Evolutionary conservation across 2,888 invertebrate genomes (phyloP).

Genomic region (Tyria jacobaeae): DNA sequence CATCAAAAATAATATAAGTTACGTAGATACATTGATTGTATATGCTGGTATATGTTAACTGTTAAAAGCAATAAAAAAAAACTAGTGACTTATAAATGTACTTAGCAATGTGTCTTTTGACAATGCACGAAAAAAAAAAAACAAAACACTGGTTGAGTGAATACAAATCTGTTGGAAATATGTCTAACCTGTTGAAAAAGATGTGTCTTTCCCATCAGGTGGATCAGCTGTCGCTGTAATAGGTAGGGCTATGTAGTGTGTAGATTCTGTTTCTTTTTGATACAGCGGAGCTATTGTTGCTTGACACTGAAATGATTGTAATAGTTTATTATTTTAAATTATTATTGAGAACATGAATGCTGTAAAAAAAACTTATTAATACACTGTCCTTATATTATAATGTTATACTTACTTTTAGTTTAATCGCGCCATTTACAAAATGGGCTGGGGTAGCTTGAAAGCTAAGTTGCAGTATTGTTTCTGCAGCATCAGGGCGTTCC

Average conservation of each 20-base stretch:
- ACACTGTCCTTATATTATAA: neutral
- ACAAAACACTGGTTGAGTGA: neutral
- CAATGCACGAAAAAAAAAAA: neutral
- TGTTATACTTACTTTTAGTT: slow-evolving; percentile 87
- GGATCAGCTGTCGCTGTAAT: slow-evolving; percentile 33
- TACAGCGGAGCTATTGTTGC: slow-evolving; percentile 79
- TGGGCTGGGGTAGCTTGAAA: slow-evolving; percentile 91
- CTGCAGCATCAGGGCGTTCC: slow-evolving; percentile 87
- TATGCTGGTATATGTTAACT: too few species aligned
- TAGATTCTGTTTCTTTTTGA: slow-evolving; percentile 64
- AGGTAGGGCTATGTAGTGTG: slow-evolving; percentile 56
- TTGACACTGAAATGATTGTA: slow-evolving; percentile 68
- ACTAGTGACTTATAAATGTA: too few species aligned
- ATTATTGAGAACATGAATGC: too few species aligned
- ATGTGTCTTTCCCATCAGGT: slow-evolving; percentile 17
- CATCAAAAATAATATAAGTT: too few species aligned
- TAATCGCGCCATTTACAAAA: slow-evolving; percentile 92
- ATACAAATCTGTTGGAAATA: neutral
- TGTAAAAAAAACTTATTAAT: too few species aligned
- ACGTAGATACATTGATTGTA: too few species aligned
- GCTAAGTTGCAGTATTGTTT: slow-evolving; percentile 91
- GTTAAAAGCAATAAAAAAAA: too few species aligned
- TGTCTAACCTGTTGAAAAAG: slow-evolving; percentile 15
- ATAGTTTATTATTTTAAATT: neutral
- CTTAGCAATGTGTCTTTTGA: too few species aligned